These are phyloP conservation scores for Nesoenas mayeri DNA, from an alignment of 2,113 vertebrate species.

Conservation along the genomic window DNA sequence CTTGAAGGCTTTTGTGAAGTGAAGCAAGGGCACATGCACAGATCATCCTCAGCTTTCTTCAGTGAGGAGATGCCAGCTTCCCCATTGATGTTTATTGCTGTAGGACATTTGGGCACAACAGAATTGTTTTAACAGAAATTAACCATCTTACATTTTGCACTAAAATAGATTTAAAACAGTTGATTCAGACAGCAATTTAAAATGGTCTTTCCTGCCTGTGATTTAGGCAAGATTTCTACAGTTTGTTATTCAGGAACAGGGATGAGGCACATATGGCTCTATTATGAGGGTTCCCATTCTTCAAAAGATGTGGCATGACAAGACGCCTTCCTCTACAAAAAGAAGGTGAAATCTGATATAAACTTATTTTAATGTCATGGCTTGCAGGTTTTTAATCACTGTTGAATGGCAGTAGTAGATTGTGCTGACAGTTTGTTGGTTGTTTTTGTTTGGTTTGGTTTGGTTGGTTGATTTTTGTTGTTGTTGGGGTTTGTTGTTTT, in stretches of 20 bases:
- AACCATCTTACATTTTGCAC: background rate
- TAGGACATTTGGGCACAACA: background rate
- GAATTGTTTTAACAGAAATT: background rate
- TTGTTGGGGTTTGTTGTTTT: too few species aligned
- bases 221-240: background rate
- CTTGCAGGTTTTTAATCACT: background rate
- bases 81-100: rapidly evolving
- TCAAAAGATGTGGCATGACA: background rate
- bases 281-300: background rate
- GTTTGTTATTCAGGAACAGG: background rate
- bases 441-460: background rate
- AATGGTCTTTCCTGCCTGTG: background rate
- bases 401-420: background rate
- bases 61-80: background rate
- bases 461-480: too few species aligned
- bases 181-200: background rate
- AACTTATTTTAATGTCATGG: background rate
- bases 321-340: background rate
- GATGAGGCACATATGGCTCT: background rate
- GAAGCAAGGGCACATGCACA: background rate
- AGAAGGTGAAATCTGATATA: background rate
- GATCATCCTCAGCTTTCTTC: background rate
- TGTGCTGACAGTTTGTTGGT: background rate
- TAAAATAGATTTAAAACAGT: background rate
- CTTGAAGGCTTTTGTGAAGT: background rate